Percentiles rank a stretch among this genome's conserved stretches.
Conservation (phyloP, 2,113 vertebrate species). For the Plectropomus leopardus region DNA sequence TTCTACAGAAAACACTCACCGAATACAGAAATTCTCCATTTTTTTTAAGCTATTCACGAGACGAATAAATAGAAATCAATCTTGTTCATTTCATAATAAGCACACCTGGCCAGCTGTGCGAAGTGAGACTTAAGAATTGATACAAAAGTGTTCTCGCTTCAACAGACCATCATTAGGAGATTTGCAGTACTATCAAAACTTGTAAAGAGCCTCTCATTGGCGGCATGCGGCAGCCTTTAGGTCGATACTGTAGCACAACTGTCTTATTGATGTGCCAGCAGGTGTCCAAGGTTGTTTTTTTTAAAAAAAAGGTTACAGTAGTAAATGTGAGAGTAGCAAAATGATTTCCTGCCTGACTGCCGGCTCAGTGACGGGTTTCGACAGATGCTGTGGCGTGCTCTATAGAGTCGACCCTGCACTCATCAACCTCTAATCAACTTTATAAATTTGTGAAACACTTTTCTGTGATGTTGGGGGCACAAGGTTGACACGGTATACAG, state of each 20-base stretch:
- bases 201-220: neutral
- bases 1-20: neutral
- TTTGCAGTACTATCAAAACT: neutral
- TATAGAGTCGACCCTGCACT: conserved; percentile 8
- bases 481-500: neutral
- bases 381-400: conserved; percentile 1
- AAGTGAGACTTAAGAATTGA: neutral
- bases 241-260: neutral
- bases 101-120: neutral
- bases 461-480: neutral
- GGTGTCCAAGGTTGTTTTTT: conserved; percentile 27
- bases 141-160: neutral
- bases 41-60: neutral
- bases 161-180: neutral
- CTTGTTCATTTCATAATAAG: neutral
- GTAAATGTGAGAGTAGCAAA: conserved; percentile 20
- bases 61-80: neutral
- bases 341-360: conserved; percentile 8
- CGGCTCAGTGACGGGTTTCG: neutral
- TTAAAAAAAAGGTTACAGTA: conserved; percentile 7
- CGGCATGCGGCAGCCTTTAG: neutral
- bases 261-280: conserved; percentile 14
- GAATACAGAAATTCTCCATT: no score
- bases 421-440: conserved; percentile 15
- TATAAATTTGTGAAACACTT: conserved; percentile 19